Percentiles rank a stretch among this genome's conserved stretches.
Evolutionary conservation across 2,113 vertebrate species (phyloP).

Genomic region (Cricetomys ansorgei): DNA sequence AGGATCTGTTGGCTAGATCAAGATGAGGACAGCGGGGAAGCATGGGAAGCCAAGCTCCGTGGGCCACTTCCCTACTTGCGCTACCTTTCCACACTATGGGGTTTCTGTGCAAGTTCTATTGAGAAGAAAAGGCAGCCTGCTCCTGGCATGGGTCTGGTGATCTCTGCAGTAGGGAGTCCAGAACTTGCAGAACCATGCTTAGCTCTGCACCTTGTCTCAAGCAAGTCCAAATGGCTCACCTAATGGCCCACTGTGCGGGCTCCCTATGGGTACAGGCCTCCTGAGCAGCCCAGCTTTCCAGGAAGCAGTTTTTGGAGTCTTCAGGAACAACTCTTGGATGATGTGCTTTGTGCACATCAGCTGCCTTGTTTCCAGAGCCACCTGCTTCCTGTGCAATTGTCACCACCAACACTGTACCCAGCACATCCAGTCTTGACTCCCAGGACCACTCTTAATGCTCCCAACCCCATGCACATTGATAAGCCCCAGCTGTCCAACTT

Average conservation of each 20-base stretch:
- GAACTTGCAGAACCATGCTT: background rate
- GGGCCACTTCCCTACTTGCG: background rate
- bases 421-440: too few relatives aligned
- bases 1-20: background rate
- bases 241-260: background rate
- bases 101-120: background rate
- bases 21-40: background rate
- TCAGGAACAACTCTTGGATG: background rate
- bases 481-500: background rate
- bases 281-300: background rate
- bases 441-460: background rate
- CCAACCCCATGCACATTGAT: background rate
- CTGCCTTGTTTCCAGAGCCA: background rate
- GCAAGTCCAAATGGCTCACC: background rate
- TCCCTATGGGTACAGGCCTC: background rate
- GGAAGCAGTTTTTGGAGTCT: background rate
- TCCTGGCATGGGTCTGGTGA: background rate
- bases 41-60: background rate
- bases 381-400: background rate
- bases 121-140: background rate
- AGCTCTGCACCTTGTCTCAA: background rate
- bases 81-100: too few relatives aligned
- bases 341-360: background rate
- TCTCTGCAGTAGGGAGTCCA: background rate
- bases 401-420: background rate